Conservation (phyloP, 2,797 vertebrate species). For the Enteromius anoplus region DNA sequence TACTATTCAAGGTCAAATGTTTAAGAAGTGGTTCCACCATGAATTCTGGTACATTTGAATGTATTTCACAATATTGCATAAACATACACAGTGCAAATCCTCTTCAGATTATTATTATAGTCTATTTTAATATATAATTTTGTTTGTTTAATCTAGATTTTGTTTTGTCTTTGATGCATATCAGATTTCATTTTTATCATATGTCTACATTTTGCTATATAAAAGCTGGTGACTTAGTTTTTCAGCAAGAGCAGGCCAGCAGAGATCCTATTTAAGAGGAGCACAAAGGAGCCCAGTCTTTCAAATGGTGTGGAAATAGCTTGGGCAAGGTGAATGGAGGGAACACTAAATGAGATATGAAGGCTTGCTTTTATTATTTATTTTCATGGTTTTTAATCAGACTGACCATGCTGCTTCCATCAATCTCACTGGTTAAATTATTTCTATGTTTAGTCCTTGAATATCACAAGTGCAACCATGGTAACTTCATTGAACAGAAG, state of each 20-base stretch:
- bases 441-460: conserved; percentile 31
- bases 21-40: not conserved
- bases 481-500: conserved; percentile 20
- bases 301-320: conserved; percentile 34
- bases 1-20: not conserved
- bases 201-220: not conserved
- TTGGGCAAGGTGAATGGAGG: not conserved
- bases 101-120: not conserved
- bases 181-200: not conserved
- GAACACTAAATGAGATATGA: not conserved
- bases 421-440: conserved; percentile 14
- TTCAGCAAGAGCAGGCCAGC: not conserved
- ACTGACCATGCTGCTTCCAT: conserved; percentile 7
- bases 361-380: conserved; percentile 30
- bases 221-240: conserved; percentile 1
- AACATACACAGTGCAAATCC: not conserved
- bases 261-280: conserved; percentile 15
- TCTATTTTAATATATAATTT: too few relatives aligned
- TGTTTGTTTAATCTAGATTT: too few relatives aligned
- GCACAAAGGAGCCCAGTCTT: conserved; percentile 11
- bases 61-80: not conserved
- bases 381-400: conserved; percentile 30
- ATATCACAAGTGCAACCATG: conserved; percentile 27
- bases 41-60: not conserved
- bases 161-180: not conserved